Evolutionary conservation across 2,888 invertebrate species (phyloP).

Genomic region (Pollenia amentaria): DNA sequence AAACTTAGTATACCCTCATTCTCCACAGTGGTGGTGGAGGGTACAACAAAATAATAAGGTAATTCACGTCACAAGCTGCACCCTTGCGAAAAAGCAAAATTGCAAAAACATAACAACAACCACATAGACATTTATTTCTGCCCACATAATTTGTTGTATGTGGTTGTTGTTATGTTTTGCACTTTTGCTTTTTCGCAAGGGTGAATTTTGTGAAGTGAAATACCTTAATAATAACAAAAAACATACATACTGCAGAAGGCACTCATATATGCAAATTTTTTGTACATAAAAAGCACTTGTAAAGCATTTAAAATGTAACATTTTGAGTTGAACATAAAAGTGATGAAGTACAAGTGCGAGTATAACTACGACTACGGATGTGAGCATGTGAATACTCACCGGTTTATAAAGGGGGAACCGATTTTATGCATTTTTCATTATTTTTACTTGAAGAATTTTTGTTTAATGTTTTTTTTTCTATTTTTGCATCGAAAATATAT

Average conservation of each 20-base stretch:
- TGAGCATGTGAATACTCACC: conserved; percentile 4
- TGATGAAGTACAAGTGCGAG: conserved; percentile 54
- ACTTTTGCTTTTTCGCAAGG: no score
- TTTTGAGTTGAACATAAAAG: conserved; percentile 65
- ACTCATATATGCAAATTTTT: conserved; percentile 41
- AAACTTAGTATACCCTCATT: no score
- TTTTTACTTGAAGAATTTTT: conserved; percentile 9
- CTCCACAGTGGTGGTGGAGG: no score
- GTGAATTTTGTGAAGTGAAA: no score
- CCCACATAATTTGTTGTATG: no score
- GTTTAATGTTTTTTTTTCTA: conserved; percentile 6
- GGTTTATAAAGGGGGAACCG: not conserved
- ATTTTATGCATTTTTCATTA: not conserved
- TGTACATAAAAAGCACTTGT: conserved; percentile 73
- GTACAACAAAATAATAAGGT: no score
- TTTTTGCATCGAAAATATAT: not conserved
- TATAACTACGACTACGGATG: conserved; percentile 47
- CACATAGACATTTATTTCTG: no score
- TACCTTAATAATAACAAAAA: not conserved
- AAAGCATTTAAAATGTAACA: conserved; percentile 79
- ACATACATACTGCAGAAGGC: conserved; percentile 20
- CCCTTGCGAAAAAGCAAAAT: no score
- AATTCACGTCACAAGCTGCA: no score
- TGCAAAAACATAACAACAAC: no score
- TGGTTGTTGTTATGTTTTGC: no score